A percentile compares a stretch with the other conserved stretches of the same genome.
Evolutionary conservation across 2,888 invertebrate species (phyloP).

Genomic region (Megalurothrips usitatus): DNA sequence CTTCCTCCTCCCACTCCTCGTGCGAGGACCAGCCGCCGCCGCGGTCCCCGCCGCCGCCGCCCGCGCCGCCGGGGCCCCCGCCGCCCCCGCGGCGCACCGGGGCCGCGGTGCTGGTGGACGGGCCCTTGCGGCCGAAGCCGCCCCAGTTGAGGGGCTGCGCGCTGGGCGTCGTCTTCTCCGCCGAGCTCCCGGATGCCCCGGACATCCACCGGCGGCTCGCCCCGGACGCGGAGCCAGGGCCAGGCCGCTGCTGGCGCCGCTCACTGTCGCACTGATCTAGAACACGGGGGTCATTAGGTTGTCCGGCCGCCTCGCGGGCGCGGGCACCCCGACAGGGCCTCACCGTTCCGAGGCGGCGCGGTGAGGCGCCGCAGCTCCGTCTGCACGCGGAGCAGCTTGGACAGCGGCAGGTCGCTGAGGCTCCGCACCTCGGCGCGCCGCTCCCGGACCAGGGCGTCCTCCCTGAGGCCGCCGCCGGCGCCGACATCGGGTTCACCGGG

Average conservation of each 20-base stretch:
- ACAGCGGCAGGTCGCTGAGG: conserved; percentile 63
- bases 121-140: neutral
- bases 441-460: conserved; percentile 30
- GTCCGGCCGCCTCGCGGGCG: no score
- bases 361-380: conserved; percentile 39
- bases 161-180: conserved; percentile 40
- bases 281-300: neutral
- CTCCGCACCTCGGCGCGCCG: conserved; percentile 41
- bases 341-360: neutral
- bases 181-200: conserved; percentile 29
- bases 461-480: neutral
- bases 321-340: no score
- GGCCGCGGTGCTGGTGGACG: neutral
- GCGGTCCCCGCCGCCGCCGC: conserved; percentile 27
- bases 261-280: conserved; percentile 33
- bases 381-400: conserved; percentile 63
- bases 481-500: conserved; percentile 28
- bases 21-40: conserved; percentile 6
- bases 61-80: neutral
- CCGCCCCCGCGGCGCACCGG: conserved; percentile 23
- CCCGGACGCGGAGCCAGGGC: neutral
- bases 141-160: conserved; percentile 19
- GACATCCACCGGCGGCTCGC: conserved; percentile 1
- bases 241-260: conserved; percentile 22
- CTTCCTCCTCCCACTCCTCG: conserved; percentile 35